Percentiles rank a stretch among this genome's conserved stretches.
Evolutionary conservation across 1,140 invertebrate species (phyloP).

Genomic region (Hetaerina americana): DNA sequence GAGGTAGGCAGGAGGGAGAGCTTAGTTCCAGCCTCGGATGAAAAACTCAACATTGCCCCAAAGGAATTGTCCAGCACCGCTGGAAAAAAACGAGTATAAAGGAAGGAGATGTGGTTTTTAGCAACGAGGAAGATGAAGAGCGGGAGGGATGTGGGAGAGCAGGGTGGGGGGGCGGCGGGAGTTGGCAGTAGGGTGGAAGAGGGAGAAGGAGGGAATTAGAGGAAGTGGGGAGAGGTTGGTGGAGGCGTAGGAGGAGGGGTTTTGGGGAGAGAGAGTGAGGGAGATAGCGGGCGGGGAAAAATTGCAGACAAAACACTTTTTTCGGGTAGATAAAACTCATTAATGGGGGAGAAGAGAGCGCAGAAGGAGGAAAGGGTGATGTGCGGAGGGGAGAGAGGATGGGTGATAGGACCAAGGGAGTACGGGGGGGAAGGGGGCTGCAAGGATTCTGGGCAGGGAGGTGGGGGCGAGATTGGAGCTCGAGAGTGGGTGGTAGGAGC

Average conservation of each 20-base stretch:
- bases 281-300: no score
- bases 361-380: neutral
- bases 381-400: neutral
- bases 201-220: no score
- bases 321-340: neutral
- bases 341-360: neutral
- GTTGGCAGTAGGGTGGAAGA: no score
- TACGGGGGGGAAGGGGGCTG: no score
- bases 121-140: neutral
- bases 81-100: neutral
- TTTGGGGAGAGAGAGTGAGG: no score
- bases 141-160: no score
- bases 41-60: neutral
- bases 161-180: no score
- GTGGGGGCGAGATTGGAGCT: no score
- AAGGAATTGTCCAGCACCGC: neutral
- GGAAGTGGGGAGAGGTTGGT: no score
- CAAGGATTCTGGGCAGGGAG: neutral
- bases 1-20: neutral
- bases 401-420: neutral
- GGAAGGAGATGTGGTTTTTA: neutral
- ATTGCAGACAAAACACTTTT: neutral
- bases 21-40: neutral
- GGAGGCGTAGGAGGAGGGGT: no score
- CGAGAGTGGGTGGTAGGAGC: no score